phyloP scores from a whole-genome alignment of 2,888 invertebrate genomes.

The Perizoma flavofasciatum region DNA sequence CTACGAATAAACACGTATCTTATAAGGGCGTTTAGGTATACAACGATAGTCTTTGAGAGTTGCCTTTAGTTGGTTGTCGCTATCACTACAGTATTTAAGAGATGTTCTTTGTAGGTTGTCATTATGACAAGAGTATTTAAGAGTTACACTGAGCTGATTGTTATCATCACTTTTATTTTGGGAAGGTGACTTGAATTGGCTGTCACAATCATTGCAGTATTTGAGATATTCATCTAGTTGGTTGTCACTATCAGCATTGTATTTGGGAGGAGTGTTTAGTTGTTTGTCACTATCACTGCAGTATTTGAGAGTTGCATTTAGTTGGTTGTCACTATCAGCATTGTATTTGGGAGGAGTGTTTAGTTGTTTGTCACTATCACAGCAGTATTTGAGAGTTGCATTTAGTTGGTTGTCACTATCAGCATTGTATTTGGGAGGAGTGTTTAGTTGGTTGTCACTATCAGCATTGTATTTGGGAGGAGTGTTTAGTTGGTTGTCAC shows the following conservation, averaged over 20 bases:
- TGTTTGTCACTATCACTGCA: conserved; percentile 1
- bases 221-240: not conserved
- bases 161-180: not conserved
- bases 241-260: not conserved
- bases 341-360: not conserved
- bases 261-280: conserved; percentile 6
- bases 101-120: not conserved
- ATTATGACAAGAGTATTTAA: not conserved
- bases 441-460: conserved; percentile 1
- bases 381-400: not conserved
- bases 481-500: conserved; percentile 10
- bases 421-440: conserved; percentile 5
- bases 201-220: conserved; percentile 1
- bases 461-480: conserved; percentile 6
- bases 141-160: not conserved
- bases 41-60: conserved; percentile 1
- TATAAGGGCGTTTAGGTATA: conserved; percentile 1
- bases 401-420: conserved; percentile 7
- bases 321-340: conserved; percentile 3
- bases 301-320: not conserved
- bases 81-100: not conserved
- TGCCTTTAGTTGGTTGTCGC: not conserved
- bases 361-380: conserved; percentile 4
- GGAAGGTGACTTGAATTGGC: not conserved
- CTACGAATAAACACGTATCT: not conserved